A percentile compares a stretch with the other conserved stretches of the same genome.
Evolutionary conservation across 2,113 vertebrate species (phyloP).

Genomic region (Otus sunia): DNA sequence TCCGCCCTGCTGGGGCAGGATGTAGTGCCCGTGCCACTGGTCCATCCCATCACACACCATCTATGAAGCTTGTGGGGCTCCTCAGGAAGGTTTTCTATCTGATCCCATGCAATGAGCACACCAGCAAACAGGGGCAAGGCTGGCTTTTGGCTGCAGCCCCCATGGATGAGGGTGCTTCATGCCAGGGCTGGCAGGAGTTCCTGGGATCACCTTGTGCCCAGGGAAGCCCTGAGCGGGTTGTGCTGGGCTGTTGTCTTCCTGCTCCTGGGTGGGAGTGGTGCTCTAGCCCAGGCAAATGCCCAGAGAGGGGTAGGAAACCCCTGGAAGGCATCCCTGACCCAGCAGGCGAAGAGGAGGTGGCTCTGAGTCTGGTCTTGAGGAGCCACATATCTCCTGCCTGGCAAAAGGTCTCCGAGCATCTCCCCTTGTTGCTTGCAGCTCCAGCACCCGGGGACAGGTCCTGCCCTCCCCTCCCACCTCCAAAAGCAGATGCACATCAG

Average conservation of each 20-base stretch:
- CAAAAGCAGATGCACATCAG: neutral
- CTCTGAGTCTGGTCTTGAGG: neutral
- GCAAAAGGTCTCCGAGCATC: neutral
- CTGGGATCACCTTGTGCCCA: neutral
- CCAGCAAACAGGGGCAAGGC: neutral
- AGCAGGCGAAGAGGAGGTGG: neutral
- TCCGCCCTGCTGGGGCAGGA: no score
- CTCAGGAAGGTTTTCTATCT: neutral
- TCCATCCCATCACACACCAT: accelerated
- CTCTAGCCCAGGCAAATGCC: neutral
- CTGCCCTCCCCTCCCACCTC: neutral
- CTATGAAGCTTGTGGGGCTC: accelerated
- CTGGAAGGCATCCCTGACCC: neutral
- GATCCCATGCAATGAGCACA: accelerated
- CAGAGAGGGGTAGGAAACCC: accelerated
- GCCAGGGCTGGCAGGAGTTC: neutral
- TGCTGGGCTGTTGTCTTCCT: neutral
- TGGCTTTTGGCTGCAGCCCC: neutral
- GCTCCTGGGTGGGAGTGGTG: neutral
- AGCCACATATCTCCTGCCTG: neutral
- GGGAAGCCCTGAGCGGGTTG: accelerated
- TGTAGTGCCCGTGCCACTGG: accelerated
- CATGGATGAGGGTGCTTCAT: accelerated
- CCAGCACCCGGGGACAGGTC: accelerated
- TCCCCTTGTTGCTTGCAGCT: neutral